Evolutionary conservation across 1,140 invertebrate species (phyloP), one percentile per base, ranked within the genome.

Genomic region (Monomorium pharaonis): DNA sequence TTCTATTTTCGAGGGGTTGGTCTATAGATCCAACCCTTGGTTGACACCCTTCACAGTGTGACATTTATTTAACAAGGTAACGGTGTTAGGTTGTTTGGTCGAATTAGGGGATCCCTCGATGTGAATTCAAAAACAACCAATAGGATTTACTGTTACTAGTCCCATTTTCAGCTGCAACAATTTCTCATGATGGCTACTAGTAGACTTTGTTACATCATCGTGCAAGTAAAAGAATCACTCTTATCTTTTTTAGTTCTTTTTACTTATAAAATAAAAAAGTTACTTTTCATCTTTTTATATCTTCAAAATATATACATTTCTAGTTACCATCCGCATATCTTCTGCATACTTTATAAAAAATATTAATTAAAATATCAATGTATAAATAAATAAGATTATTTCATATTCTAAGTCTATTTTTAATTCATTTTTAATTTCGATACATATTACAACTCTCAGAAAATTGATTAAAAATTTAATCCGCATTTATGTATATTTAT

Each of bases 11-110:
- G 89, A 86, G 89, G 92, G 93, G 92, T 92, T 92, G 91, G 89
- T 80, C 90, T 91, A 49, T 89, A 84, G 88, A 83, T 90, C 75
- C 88, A 44, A 63, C 81, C 88, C 51, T 89, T 88, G 84, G 76
- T 37, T n/a, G n/a, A 84, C 91, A 90, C 90, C 93, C 93, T 88
- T 93, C 84, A 90, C 87, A 87, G 86, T 85, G 86, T 90, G 90
- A 94, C 93, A 93, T 94, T 94, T 94, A 93, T 93, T 92, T 93
- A 94, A 93, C 92, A 92, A 93, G 90, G 92, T 93, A 93, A 94
- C 91, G 91, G 92, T 84, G 91, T 94, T 92, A 93, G 85, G 85
- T 92, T 86, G 93, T 94, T 94, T 92, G 70, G 77, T 69, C 86
- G 86, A 81, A 93, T 94, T 93, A 93, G 92, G 92, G 92, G 92